Conservation (phyloP, 2,113 vertebrate genomes). For the Ctenodactylus gundi region DNA sequence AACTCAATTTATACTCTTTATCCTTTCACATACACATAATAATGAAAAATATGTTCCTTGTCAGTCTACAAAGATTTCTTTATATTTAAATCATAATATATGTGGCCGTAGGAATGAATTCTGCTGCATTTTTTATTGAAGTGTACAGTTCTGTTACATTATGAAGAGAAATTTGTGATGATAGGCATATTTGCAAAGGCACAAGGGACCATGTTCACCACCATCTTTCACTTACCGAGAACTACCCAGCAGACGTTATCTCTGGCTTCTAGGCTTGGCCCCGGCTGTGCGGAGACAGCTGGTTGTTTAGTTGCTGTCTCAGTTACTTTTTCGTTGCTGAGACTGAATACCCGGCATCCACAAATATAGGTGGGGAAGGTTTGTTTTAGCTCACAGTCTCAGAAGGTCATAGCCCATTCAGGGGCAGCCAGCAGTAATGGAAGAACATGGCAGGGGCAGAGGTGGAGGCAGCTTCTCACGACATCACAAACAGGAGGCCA, state of each 20-base stretch:
- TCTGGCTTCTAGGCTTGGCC: not conserved
- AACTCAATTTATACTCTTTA: not conserved
- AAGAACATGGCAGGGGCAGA: too few relatives aligned
- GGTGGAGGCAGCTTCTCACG: too few relatives aligned
- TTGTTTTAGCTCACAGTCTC: too few relatives aligned
- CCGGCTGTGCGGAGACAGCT: accelerated
- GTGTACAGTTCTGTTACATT: not conserved
- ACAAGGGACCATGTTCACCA: accelerated
- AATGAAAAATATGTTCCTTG: not conserved
- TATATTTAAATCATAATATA: accelerated
- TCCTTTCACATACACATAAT: not conserved
- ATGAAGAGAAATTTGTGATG: accelerated
- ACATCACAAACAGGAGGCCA: too few relatives aligned
- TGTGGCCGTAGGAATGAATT: not conserved
- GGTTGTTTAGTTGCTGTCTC: accelerated
- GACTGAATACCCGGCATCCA: too few relatives aligned
- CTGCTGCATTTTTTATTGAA: not conserved
- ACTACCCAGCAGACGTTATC: accelerated
- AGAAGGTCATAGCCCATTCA: too few relatives aligned
- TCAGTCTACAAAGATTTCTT: not conserved
- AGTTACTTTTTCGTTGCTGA: too few relatives aligned
- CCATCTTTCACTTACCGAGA: not conserved
- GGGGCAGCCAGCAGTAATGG: too few relatives aligned
- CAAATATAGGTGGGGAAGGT: too few relatives aligned
- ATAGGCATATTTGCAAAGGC: accelerated